Percentiles rank a stretch among this genome's conserved stretches.
phyloP scores from a whole-genome alignment of 2,888 invertebrate species.

The Mesorhabditis belari region DNA sequence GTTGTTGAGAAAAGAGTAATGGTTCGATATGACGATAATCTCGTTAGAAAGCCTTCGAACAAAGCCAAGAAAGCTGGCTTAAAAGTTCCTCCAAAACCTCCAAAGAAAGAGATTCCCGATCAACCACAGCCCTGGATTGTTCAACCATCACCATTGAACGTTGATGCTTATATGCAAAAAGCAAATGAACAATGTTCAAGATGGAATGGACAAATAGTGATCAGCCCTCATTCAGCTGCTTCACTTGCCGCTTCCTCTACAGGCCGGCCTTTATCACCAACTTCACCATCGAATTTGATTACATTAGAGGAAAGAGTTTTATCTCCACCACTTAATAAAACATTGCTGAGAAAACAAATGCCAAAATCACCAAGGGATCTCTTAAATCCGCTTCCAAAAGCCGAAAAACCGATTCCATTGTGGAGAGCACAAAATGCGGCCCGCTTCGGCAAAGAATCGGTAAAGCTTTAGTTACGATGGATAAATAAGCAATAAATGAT shows the following conservation, averaged over 20 bases:
- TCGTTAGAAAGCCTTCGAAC: neutral
- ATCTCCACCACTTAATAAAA: neutral
- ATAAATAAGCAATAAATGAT: too few relatives aligned
- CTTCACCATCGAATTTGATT: too few relatives aligned
- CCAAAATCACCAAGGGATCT: neutral
- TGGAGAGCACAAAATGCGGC: neutral
- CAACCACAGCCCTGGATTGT: neutral
- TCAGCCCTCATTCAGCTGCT: too few relatives aligned
- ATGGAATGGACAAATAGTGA: too few relatives aligned
- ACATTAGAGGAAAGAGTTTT: too few relatives aligned
- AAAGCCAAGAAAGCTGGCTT: too few relatives aligned
- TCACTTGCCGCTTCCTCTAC: too few relatives aligned
- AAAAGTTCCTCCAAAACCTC: neutral
- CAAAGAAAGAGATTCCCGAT: neutral
- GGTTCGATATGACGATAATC: neutral
- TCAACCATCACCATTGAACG: neutral
- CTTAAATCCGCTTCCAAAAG: neutral
- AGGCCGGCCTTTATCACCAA: too few relatives aligned
- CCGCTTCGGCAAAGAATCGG: neutral
- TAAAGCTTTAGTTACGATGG: too few relatives aligned
- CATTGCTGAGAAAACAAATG: neutral
- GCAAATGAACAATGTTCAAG: too few relatives aligned
- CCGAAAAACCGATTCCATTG: neutral
- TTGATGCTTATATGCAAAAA: neutral
- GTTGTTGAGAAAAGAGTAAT: neutral